A percentile compares a stretch with the other conserved stretches of the same genome.
Evolutionary conservation across 2,888 invertebrate genomes (phyloP).

Genomic region (Candidula unifasciata): DNA sequence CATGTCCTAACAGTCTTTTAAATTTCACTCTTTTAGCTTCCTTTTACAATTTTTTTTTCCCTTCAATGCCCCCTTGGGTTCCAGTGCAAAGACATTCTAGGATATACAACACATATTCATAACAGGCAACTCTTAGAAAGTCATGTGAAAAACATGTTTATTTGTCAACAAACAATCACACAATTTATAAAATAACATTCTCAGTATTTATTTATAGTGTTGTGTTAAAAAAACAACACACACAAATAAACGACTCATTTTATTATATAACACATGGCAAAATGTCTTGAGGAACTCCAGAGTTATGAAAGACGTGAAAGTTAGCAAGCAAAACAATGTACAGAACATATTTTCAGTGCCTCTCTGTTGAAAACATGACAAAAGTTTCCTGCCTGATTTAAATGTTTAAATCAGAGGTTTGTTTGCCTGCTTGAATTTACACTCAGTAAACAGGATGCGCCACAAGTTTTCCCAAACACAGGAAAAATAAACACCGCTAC

Average conservation of each 20-base stretch:
- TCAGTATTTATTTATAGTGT: conserved; percentile 9
- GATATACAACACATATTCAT: no score
- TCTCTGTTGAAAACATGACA: not conserved
- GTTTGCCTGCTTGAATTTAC: no score
- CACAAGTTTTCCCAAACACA: no score
- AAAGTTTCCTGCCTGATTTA: not conserved
- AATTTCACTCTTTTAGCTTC: no score
- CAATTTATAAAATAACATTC: conserved; percentile 28
- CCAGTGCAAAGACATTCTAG: no score
- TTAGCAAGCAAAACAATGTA: not conserved
- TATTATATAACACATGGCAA: not conserved
- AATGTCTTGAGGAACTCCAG: conserved; percentile 1
- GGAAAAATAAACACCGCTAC: no score
- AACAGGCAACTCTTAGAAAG: no score
- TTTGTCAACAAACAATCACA: conserved; percentile 22
- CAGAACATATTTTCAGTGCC: not conserved
- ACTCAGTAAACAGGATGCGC: no score
- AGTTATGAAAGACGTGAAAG: not conserved
- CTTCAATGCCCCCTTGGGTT: no score
- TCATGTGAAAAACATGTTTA: not conserved
- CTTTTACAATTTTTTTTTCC: no score
- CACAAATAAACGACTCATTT: not conserved
- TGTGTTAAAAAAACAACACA: not conserved
- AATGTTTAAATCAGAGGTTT: no score
- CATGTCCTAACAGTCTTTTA: no score